Evolutionary conservation across 2,797 vertebrate genomes (phyloP).

Genomic region (Anabacerthia variegaticeps): DNA sequence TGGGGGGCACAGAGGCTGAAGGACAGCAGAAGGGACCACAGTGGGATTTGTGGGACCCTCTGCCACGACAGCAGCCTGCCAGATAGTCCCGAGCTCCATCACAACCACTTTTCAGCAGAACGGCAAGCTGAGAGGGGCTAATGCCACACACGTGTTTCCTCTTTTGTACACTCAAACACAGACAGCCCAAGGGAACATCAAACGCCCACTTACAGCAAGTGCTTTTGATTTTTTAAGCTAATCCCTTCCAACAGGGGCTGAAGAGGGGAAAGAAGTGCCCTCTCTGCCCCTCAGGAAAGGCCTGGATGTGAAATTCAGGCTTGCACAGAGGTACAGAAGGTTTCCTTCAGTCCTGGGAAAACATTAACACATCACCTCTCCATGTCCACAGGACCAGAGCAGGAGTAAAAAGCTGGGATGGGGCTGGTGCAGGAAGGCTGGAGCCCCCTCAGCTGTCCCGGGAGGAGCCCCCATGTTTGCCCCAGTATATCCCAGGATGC

Average conservation of each 20-base stretch:
- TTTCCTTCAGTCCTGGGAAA: not conserved
- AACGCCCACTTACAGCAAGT: not conserved
- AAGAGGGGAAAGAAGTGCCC: not conserved
- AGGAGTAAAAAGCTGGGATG: not conserved
- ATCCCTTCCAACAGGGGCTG: not conserved
- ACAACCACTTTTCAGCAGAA: not conserved
- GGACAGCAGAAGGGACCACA: rapidly evolving
- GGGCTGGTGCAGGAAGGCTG: not conserved
- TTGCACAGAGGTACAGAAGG: not conserved
- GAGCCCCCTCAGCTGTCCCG: not conserved
- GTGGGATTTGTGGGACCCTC: not conserved
- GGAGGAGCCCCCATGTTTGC: not conserved
- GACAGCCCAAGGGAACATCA: not conserved
- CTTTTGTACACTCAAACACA: rapidly evolving
- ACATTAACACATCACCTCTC: not conserved
- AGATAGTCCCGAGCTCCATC: rapidly evolving
- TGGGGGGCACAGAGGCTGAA: not conserved
- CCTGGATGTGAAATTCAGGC: not conserved
- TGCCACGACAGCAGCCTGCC: rapidly evolving
- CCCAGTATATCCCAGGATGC: not conserved
- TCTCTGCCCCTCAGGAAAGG: not conserved
- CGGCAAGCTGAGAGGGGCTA: rapidly evolving
- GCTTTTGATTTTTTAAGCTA: not conserved
- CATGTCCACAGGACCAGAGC: not conserved
- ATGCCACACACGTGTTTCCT: not conserved